Base-by-base conservation (phyloP, 2,888 invertebrate genomes). In the Drosophila rellima region DNA sequence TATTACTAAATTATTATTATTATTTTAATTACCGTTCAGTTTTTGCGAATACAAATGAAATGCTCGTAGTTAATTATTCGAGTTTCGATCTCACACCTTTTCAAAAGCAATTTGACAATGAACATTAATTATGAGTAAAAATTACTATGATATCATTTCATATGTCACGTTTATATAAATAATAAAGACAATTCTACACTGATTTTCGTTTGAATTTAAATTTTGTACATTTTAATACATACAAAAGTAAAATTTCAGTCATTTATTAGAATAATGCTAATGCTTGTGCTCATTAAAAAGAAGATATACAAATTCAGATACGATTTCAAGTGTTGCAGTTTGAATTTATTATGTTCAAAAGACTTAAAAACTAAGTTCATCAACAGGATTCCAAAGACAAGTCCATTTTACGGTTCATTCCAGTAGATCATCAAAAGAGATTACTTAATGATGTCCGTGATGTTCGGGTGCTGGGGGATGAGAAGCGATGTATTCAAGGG, bases 401-500 rank as follows among this genome's bases (percentile, higher is more conserved):
- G 44, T 70, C 39, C 44, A 23, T 51, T 23, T 15, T 35, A 40
- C 55, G 17, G 35, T 59, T 31, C n/a, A 44, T 37, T 35, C n/a
- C 15, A 31, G 13, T 33, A 31, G 40, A 31, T 56, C 48, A 35
- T n/a, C 20, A 20, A 6, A 23, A 23, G 18, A 10, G n/a, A 1
- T 10, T 2, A 11, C 8, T 61, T 64, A 60, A 26, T 69, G 61
- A 15, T 52, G 42, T 1, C 33, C 33, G 11, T 33, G 3, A 20
- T 26, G 17, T n/a, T 72, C 71, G 29, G 63, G 62, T 15, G 54
- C 57, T 35, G 52, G 45, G 2, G 90, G 86, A 59, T 89, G 86
- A 17, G 90, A 62, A 2, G 60, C 57, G 37, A 86, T 77, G 42
- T 65, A 89, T 0, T 66, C 86, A 20, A 89, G 37, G 11, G 78